A percentile compares a stretch with the other conserved stretches of the same genome.
These are phyloP conservation scores for Sogatella furcifera DNA, from an alignment of 1,140 invertebrate genomes.

Conservation along the genomic window DNA sequence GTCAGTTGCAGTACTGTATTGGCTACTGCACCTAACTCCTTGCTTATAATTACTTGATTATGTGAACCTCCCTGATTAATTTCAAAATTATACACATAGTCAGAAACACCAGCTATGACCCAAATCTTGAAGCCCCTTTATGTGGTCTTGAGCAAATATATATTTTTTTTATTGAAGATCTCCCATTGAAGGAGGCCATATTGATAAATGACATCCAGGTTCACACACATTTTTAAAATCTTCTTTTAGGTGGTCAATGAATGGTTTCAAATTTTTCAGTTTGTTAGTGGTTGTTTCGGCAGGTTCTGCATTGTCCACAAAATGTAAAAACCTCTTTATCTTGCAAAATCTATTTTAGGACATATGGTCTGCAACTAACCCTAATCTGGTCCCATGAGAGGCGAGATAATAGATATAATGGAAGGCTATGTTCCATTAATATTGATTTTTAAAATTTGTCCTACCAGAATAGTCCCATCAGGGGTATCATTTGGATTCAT, in stretches of 20 bases:
- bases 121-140: slow-evolving; percentile 26
- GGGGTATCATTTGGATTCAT: no score
- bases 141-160: slow-evolving; percentile 29
- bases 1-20: slow-evolving; percentile 11
- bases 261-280: slow-evolving; percentile 23
- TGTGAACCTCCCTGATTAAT: slow-evolving; percentile 18
- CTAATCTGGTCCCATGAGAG: not conserved
- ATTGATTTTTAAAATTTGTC: no score
- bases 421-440: no score
- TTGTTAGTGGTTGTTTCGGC: slow-evolving; percentile 5
- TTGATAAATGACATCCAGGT: slow-evolving; percentile 25
- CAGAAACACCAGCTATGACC: slow-evolving; percentile 11
- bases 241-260: slow-evolving; percentile 21
- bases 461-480: no score
- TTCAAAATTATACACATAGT: slow-evolving; percentile 22
- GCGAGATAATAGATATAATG: no score
- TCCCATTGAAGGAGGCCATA: slow-evolving; percentile 21
- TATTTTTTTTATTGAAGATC: slow-evolving; percentile 13
- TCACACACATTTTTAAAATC: slow-evolving; percentile 21
- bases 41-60: not conserved
- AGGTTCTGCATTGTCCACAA: slow-evolving; percentile 23
- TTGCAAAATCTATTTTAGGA: slow-evolving; percentile 24
- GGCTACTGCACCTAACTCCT: slow-evolving; percentile 11
- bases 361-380: slow-evolving; percentile 17
- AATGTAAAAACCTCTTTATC: slow-evolving; percentile 26